These are phyloP conservation scores for Symphodus melops DNA, from an alignment of 2,113 vertebrate genomes.

Conservation along the genomic window DNA sequence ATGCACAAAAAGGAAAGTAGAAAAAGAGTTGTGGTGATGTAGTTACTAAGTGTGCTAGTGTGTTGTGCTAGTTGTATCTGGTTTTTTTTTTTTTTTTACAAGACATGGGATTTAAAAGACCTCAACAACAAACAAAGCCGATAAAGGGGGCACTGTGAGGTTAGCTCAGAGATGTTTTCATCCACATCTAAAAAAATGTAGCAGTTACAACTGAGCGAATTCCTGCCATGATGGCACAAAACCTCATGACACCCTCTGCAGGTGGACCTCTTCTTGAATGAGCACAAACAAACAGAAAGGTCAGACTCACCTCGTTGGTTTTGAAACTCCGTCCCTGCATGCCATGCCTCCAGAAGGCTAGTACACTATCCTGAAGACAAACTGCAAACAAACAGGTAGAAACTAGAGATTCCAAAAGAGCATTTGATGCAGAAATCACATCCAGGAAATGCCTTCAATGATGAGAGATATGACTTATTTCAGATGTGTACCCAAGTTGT, in stretches of 20 bases:
- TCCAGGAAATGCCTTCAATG: neutral
- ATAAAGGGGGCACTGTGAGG: too few relatives aligned
- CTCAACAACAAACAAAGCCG: too few relatives aligned
- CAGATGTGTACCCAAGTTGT: neutral
- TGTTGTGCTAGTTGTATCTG: too few relatives aligned
- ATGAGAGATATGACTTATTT: neutral
- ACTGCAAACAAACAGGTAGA: slow-evolving; percentile 78
- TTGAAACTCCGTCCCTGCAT: slow-evolving; percentile 98
- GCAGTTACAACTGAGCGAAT: too few relatives aligned
- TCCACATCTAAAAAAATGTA: too few relatives aligned
- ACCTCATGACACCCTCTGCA: neutral
- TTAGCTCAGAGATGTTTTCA: too few relatives aligned
- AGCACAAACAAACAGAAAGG: neutral
- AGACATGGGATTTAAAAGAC: too few relatives aligned
- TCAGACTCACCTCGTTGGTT: slow-evolving; percentile 92
- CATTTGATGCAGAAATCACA: neutral
- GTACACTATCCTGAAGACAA: slow-evolving; percentile 96
- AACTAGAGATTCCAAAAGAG: neutral
- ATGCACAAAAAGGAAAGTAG: slow-evolving; percentile 28
- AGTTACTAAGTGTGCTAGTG: too few relatives aligned
- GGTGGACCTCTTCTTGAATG: slow-evolving; percentile 49
- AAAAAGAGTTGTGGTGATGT: neutral
- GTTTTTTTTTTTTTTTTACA: too few relatives aligned
- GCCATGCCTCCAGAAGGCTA: slow-evolving; percentile 98
- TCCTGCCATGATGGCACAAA: neutral